Evolutionary conservation across 1,140 invertebrate genomes (phyloP).

Genomic region (Arctopsyche grandis): DNA sequence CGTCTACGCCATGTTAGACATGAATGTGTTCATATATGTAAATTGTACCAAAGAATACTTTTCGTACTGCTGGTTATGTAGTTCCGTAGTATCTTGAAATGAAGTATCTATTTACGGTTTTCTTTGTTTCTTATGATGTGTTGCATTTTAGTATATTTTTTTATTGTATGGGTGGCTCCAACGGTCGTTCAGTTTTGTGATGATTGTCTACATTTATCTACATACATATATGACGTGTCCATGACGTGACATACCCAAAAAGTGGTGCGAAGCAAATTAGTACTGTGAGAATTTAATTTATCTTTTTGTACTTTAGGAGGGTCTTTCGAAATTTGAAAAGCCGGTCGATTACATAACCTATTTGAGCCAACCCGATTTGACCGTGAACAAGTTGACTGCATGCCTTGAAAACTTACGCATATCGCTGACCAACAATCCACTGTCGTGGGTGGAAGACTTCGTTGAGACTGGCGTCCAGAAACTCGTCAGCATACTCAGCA

Average conservation of each 20-base stretch:
- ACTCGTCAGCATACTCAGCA: slow-evolving; percentile 78
- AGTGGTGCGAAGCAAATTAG: no score
- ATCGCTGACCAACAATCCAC: slow-evolving; percentile 91
- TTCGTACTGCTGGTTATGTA: no score
- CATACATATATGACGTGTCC: background rate
- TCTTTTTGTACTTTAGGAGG: slow-evolving; percentile 57
- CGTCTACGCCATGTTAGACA: no score
- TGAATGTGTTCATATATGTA: no score
- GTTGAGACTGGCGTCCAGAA: slow-evolving; percentile 81
- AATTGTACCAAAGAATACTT: no score
- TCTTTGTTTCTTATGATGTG: no score
- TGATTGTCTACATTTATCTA: slow-evolving; percentile 6
- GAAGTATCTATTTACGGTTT: no score
- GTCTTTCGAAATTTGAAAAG: slow-evolving; percentile 76
- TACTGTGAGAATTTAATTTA: background rate
- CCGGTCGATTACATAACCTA: slow-evolving; percentile 88
- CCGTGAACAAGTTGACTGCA: slow-evolving; percentile 83
- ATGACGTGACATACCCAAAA: no score
- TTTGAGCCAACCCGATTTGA: slow-evolving; percentile 81
- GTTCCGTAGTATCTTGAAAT: no score
- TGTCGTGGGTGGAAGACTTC: slow-evolving; percentile 97
- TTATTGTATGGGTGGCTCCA: no score
- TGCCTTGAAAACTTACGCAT: slow-evolving; percentile 91
- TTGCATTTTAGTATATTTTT: no score
- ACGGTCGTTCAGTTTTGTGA: no score